Evolutionary conservation across 2,113 vertebrate genomes (phyloP), one percentile per base, ranked within the genome.

Genomic region (Oxyruncus cristatus): DNA sequence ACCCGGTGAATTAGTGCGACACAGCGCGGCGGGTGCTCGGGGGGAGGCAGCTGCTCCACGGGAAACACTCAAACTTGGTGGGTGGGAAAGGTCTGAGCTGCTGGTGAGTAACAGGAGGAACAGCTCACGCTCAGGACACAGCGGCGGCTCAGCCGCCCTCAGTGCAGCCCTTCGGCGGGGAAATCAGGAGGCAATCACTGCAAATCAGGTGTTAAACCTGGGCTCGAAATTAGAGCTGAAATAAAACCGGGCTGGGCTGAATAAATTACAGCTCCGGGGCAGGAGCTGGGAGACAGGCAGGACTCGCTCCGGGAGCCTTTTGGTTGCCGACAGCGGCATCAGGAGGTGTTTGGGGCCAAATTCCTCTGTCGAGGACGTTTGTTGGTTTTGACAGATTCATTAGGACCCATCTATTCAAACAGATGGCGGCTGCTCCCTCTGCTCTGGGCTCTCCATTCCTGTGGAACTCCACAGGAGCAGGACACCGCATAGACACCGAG

Each of bases 61-160:
- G 79, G 18, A 81, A 95, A 19, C 76, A 26, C 56, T n/a, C 6
- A 86, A 94, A 96, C 91, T 96, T 92, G 82, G 95, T 91, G 93
- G 86, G 92, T 92, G 91, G 96, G 52, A 80, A 84, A 84, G 90
- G 88, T 86, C 63, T 90, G 95, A 90, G 95, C 76, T 79, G 80
- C 41, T 50, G 92, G 88, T 75, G 92, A 91, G 90, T 44, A 85
- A 82, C 67, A 14, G 76, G 72, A 89, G 85, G 77, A 88, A 6
- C 52, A 39, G 86, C 87, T 83, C 67, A 61, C 22, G 2, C 75
- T 75, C 91, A 39, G 88, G 91, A 89, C 89, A 72, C 72, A 21
- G 85, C 62, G 61, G 70, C 76, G 6, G 49, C 89, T 79, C 75
- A 37, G 90, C 82, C 78, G 13, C 26, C 71, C 82, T 58, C 24